Evolutionary conservation across 2,797 vertebrate genomes (phyloP).

Genomic region (Pangasius sanitwongsei): DNA sequence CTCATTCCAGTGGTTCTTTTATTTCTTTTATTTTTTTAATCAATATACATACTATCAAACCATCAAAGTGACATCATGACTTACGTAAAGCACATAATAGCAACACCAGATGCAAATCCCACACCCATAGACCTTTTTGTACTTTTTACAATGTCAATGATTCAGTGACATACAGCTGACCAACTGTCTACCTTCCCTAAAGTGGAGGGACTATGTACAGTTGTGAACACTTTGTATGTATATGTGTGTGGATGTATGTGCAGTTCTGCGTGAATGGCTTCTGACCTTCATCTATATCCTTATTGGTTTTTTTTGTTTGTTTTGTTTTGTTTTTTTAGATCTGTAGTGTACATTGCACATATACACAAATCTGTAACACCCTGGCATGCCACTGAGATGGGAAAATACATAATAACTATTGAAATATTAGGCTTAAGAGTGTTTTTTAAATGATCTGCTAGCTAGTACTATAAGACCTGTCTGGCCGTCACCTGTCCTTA

Average conservation of each 20-base stretch:
- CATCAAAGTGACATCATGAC: background rate
- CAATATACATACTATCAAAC: background rate
- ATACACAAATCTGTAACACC: background rate
- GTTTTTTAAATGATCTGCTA: background rate
- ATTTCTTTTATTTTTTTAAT: background rate
- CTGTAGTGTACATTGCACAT: background rate
- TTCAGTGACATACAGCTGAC: background rate
- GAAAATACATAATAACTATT: background rate
- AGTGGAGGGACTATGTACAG: background rate
- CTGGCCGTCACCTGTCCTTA: background rate
- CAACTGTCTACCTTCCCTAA: background rate
- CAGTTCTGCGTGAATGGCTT: background rate
- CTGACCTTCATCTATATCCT: background rate
- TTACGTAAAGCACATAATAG: background rate
- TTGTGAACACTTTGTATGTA: background rate
- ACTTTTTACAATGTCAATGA: background rate
- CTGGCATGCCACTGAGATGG: background rate
- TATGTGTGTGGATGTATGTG: background rate
- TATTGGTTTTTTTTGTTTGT: background rate
- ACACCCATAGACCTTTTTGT: background rate
- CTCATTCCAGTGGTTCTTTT: conserved; percentile 6
- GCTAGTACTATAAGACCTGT: background rate
- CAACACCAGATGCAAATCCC: background rate
- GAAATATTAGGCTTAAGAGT: background rate
- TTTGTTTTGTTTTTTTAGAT: background rate